Evolutionary conservation across 2,113 vertebrate genomes (phyloP).

Genomic region (Trematomus loennbergii): DNA sequence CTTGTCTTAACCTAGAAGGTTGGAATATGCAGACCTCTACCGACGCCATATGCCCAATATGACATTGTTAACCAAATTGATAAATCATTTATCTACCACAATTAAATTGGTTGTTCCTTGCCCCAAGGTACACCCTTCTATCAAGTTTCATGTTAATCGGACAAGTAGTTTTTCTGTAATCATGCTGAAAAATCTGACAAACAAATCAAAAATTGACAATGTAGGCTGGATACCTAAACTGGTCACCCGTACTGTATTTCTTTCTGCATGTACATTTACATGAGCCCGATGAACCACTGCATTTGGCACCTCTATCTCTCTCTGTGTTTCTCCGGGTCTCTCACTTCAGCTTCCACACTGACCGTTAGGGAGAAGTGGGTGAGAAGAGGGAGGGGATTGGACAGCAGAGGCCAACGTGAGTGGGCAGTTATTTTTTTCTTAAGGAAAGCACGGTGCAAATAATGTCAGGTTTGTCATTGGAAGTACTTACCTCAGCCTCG

Average conservation of each 20-base stretch:
- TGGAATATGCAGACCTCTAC: too few species aligned
- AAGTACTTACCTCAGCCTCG: constrained; percentile 14
- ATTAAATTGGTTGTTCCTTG: too few species aligned
- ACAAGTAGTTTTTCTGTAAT: too few species aligned
- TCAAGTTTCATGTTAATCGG: too few species aligned
- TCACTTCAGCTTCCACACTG: not conserved
- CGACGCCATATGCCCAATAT: too few species aligned
- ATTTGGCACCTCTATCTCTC: not conserved
- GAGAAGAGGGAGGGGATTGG: not conserved
- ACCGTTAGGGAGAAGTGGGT: constrained; percentile 23
- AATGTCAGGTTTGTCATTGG: constrained; percentile 2
- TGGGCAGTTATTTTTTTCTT: constrained; percentile 26
- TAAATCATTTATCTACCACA: too few species aligned
- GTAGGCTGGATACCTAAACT: not conserved
- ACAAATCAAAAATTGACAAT: too few species aligned
- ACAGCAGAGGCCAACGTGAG: constrained; percentile 14
- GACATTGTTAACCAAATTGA: too few species aligned
- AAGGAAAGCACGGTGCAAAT: constrained; percentile 13
- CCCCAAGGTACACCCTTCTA: too few species aligned
- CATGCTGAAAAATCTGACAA: too few species aligned
- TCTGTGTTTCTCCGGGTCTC: not conserved
- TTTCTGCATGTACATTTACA: not conserved
- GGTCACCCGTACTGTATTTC: not conserved
- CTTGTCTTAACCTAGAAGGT: too few species aligned
- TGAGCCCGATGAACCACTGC: not conserved